Evolutionary conservation across 2,113 vertebrate species (phyloP).

Genomic region (Myrmophylax atrothorax): DNA sequence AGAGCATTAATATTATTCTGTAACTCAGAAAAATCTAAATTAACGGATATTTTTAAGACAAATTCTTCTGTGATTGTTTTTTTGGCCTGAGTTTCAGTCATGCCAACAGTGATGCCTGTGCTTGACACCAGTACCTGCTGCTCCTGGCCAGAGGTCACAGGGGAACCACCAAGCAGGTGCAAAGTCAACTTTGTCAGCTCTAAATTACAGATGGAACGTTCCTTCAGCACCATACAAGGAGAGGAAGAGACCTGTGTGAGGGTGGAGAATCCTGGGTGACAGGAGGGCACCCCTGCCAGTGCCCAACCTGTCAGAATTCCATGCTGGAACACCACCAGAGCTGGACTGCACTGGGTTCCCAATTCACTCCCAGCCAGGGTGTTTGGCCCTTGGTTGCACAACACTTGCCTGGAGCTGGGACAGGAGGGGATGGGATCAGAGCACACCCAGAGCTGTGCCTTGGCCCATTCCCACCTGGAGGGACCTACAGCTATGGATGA

Average conservation of each 20-base stretch:
- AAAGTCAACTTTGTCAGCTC: background rate
- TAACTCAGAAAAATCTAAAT: background rate
- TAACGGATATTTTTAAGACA: background rate
- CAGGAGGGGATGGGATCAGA: background rate
- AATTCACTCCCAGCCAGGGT: accelerated
- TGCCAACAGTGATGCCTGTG: no score
- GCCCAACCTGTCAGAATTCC: background rate
- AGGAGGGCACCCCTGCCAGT: background rate
- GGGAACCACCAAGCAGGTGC: background rate
- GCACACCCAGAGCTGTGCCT: background rate
- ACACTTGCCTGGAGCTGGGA: background rate
- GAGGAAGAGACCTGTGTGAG: background rate
- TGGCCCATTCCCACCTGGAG: background rate
- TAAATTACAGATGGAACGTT: background rate
- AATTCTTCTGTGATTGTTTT: background rate
- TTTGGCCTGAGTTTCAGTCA: background rate
- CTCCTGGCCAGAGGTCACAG: accelerated
- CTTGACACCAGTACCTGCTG: accelerated
- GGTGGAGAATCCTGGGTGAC: accelerated
- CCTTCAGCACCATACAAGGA: background rate
- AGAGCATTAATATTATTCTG: background rate
- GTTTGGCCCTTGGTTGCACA: background rate
- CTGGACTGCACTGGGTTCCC: accelerated
- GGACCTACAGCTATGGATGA: background rate
- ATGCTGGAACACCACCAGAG: no score